Conservation (phyloP, 1,140 invertebrate genomes). For the Marisa cornuarietis region DNA sequence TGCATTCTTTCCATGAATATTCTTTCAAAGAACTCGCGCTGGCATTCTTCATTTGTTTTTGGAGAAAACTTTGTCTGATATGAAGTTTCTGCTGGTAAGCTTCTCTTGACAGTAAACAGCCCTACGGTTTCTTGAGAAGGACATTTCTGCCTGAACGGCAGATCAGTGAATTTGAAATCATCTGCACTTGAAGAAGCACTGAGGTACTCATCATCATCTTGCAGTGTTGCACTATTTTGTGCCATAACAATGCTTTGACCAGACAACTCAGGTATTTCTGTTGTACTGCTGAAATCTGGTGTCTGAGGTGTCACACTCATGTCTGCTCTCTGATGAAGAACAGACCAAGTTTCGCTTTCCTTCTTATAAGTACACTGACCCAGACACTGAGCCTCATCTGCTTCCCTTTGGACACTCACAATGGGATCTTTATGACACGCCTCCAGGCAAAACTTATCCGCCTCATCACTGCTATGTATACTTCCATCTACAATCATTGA, state of each 20-base stretch:
- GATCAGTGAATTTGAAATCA: neutral
- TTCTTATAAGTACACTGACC: neutral
- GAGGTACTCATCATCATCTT: neutral
- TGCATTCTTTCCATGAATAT: conserved; percentile 17
- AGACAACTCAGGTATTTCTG: too few relatives aligned
- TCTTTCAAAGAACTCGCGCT: conserved; percentile 12
- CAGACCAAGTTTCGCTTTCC: neutral
- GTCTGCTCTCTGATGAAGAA: too few relatives aligned
- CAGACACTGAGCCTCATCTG: too few relatives aligned
- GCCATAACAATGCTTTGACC: too few relatives aligned
- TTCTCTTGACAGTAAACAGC: neutral
- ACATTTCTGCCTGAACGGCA: neutral
- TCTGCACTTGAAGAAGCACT: neutral
- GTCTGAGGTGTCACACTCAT: neutral
- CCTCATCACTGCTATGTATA: conserved; percentile 1
- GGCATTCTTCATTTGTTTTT: conserved; percentile 14
- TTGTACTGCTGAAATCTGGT: neutral
- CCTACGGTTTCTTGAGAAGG: neutral
- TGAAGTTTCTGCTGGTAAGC: neutral
- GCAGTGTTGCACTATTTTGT: too few relatives aligned
- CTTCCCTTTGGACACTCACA: neutral
- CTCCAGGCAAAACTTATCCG: neutral
- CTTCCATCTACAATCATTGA: neutral
- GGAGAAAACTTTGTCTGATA: neutral
- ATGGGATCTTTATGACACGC: neutral